Evolutionary conservation across 2,888 invertebrate genomes (phyloP).

Genomic region (Caenorhabditis virilis): DNA sequence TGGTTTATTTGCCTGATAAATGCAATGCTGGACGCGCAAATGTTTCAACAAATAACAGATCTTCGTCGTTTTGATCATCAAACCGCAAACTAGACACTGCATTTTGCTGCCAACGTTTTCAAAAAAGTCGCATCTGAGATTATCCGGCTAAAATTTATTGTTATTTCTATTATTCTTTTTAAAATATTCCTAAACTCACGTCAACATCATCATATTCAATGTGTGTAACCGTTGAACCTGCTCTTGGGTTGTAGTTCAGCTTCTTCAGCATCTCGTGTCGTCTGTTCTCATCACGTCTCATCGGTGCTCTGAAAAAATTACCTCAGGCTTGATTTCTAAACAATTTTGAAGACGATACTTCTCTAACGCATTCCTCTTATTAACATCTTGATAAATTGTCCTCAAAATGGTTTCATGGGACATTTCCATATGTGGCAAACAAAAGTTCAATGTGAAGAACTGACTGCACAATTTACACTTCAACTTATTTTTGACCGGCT

Average conservation of each 20-base stretch:
- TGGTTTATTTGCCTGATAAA: background rate
- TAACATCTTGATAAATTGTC: too few relatives aligned
- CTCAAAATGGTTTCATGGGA: background rate
- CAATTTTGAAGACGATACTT: too few relatives aligned
- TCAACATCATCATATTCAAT: background rate
- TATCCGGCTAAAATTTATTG: background rate
- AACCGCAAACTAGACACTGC: conserved; percentile 1
- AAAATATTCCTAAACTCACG: background rate
- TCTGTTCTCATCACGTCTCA: background rate
- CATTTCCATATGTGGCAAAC: background rate
- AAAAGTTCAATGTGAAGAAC: background rate
- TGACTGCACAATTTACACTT: background rate
- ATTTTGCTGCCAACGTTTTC: background rate
- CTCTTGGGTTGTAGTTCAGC: background rate
- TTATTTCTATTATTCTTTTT: too few relatives aligned
- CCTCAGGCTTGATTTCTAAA: too few relatives aligned
- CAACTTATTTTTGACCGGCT: background rate
- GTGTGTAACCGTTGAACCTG: background rate
- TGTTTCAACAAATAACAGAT: background rate
- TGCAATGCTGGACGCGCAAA: background rate
- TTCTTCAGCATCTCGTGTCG: background rate
- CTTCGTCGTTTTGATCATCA: background rate
- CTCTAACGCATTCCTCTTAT: too few relatives aligned
- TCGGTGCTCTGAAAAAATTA: too few relatives aligned
- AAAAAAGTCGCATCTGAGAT: background rate